Evolutionary conservation across 1,140 invertebrate species (phyloP), one percentile per base, ranked within the genome.

Genomic region (Holotrichia oblita): DNA sequence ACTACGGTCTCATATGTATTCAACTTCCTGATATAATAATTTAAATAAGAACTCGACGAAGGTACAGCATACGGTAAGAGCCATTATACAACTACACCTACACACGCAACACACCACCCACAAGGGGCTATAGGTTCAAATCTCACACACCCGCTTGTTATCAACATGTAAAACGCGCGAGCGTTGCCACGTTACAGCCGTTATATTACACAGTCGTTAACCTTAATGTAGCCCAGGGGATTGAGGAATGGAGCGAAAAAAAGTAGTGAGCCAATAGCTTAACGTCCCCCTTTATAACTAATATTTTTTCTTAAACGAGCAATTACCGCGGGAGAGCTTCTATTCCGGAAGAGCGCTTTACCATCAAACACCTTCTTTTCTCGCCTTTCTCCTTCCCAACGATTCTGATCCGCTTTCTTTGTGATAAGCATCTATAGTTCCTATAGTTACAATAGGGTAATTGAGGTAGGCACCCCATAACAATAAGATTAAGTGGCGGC

Each of bases 171-270:
- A n/a, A 55, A 17, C n/a, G 14, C 17, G 48, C 17, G 48, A 17
- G 17, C 48, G 14, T 55, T 55, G 48, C 48, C 48, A 55, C 14
- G 12, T 55, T 55, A 55, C 17, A 55, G 48, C 17, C 48, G 14
- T 55, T 55, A 55, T 6, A 55, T 55, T 55, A 55, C 14, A 55
- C 48, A 17, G 48, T 55, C 48, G 17, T 55, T 55, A 55, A 55
- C 48, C 14, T 55, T 55, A 55, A 55, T 55, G 48, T 55, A n/a
- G 14, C 14, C 6, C n/a, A 2, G 17, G 48, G 12, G 48, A 55
- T 55, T 3, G n/a, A 55, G n/a, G 48, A 55, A 55, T 17, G 6
- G 48, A 55, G 48, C 6, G 48, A 55, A 55, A 55, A n/a, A 55
- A 55, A 55, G 48, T 20, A 2, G 48, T 17, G 48, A 55, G 48